These are phyloP conservation scores for Conus ventricosus DNA, from an alignment of 1,140 invertebrate genomes.

Conservation along the genomic window DNA sequence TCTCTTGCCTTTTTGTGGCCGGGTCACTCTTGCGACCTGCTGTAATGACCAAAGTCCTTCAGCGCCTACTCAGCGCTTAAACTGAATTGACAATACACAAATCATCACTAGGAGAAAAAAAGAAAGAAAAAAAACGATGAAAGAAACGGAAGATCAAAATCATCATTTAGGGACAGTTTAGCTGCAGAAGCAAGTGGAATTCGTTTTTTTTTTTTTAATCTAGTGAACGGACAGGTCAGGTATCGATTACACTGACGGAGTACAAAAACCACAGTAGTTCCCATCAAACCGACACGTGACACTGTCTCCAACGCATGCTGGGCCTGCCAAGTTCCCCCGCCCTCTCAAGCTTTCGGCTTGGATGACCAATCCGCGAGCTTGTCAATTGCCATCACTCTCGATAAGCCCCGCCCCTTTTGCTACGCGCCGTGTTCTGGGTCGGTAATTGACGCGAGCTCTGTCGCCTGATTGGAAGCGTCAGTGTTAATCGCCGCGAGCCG, in stretches of 20 bases:
- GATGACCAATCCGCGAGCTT: conserved; percentile 4
- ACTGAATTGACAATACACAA: no score
- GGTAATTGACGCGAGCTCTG: conserved; percentile 32
- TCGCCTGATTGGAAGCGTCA: conserved; percentile 38
- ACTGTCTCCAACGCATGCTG: not conserved
- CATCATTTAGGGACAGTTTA: not conserved
- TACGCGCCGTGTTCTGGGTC: conserved; percentile 5
- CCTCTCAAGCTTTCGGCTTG: not conserved
- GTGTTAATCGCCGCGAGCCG: conserved; percentile 32
- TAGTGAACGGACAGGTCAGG: not conserved
- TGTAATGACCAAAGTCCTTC: no score
- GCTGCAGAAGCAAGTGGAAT: not conserved
- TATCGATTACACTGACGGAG: conserved; percentile 8
- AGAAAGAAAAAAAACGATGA: not conserved
- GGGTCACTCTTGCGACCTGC: no score
- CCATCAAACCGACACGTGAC: not conserved
- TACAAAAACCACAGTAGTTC: not conserved
- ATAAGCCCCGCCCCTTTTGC: conserved; percentile 26
- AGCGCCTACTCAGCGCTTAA: no score
- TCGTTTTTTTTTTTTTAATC: not conserved
- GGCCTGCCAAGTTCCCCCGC: not conserved
- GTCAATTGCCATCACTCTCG: conserved; percentile 2
- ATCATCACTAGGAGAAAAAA: no score
- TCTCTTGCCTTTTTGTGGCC: no score
- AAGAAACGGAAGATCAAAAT: not conserved